phyloP scores from a whole-genome alignment of 2,113 vertebrate species.

The Saguinus midas region DNA sequence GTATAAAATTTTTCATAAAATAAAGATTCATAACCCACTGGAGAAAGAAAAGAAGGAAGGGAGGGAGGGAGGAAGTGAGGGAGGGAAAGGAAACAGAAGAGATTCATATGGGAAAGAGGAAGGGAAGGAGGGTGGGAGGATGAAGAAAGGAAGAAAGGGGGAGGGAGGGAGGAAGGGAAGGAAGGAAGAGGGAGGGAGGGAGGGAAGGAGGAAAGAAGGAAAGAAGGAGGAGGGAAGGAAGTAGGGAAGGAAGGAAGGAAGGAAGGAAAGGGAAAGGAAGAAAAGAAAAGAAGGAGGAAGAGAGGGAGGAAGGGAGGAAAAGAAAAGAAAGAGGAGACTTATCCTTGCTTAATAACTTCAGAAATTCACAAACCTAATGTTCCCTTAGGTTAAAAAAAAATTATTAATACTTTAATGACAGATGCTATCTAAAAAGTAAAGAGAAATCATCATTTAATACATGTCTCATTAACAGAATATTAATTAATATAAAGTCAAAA shows the following conservation, averaged over 20 bases:
- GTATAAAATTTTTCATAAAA: neutral
- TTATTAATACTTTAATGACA: constrained; percentile 47
- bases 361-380: neutral
- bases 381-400: neutral
- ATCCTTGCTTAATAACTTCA: neutral
- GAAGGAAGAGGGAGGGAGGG: no score
- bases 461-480: constrained; percentile 67
- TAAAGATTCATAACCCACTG: neutral
- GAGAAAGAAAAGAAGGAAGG: no score
- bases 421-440: constrained; percentile 52
- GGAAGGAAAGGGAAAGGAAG: accelerated
- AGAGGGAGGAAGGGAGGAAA: no score
- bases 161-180: accelerated
- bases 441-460: constrained; percentile 69
- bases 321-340: no score
- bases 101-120: no score
- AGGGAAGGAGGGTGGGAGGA: no score
- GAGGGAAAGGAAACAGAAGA: no score
- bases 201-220: no score
- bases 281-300: no score
- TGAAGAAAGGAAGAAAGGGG: no score
- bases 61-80: no score
- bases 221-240: accelerated
- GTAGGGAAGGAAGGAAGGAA: no score
- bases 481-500: constrained; percentile 53